phyloP scores from a whole-genome alignment of 2,797 vertebrate species.

The Chelon labrosus region DNA sequence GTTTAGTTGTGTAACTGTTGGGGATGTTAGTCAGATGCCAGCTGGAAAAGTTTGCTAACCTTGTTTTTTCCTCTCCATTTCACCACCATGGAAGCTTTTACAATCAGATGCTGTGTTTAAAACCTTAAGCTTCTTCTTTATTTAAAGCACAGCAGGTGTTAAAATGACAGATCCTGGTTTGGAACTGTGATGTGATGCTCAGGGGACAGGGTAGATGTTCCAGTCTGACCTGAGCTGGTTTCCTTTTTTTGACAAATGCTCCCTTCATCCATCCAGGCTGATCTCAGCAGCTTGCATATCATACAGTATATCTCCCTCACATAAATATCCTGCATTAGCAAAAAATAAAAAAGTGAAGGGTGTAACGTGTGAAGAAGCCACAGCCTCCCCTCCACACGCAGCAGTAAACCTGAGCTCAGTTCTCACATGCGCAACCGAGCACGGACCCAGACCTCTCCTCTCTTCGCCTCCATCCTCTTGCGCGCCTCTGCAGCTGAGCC shows the following conservation, averaged over 20 bases:
- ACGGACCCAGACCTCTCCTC: slow-evolving; percentile 6
- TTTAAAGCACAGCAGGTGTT: background rate
- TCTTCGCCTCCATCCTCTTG: slow-evolving; percentile 17
- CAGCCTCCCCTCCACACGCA: slow-evolving; percentile 10
- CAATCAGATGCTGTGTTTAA: background rate
- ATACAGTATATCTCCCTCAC: background rate
- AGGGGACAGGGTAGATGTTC: background rate
- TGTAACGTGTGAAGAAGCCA: background rate
- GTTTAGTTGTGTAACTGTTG: background rate
- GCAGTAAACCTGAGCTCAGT: slow-evolving; percentile 23
- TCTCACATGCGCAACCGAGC: slow-evolving; percentile 37
- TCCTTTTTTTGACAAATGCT: background rate
- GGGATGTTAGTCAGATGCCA: background rate
- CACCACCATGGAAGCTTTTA: background rate
- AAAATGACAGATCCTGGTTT: background rate
- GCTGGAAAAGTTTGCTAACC: background rate
- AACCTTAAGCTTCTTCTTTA: no score
- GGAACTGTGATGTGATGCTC: no score
- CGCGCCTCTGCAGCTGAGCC: background rate
- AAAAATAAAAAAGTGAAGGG: background rate
- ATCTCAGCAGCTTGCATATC: no score
- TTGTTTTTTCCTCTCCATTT: background rate
- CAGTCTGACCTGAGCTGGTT: background rate
- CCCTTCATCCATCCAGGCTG: no score
- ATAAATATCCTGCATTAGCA: background rate